phyloP scores from a whole-genome alignment of 2,797 vertebrate genomes.

The Siniperca scherzeri region DNA sequence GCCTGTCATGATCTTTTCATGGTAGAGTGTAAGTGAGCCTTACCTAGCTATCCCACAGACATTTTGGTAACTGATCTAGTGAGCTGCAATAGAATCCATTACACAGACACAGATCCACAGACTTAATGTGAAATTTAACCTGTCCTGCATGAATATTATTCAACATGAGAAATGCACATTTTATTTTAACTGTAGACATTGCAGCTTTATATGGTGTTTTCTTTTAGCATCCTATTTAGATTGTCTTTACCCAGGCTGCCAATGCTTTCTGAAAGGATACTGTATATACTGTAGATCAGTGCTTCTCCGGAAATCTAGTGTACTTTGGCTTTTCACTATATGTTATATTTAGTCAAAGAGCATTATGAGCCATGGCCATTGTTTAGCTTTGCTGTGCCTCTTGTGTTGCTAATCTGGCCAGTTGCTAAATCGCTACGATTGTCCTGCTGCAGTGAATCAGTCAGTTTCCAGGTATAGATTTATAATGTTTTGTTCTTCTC shows the following conservation, averaged over 20 bases:
- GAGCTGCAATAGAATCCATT: constrained; percentile 11
- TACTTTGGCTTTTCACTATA: constrained; percentile 32
- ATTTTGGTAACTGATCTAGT: constrained; percentile 6
- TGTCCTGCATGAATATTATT: constrained; percentile 3
- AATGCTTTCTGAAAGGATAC: constrained; percentile 40
- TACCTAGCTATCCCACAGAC: not conserved
- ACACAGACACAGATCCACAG: not conserved
- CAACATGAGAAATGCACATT: not conserved
- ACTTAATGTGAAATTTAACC: constrained; percentile 4
- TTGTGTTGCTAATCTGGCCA: constrained; percentile 71
- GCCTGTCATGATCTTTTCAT: constrained; percentile 27
- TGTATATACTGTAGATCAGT: constrained; percentile 42
- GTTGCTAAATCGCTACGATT: constrained; percentile 70
- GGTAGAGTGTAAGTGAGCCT: constrained; percentile 19
- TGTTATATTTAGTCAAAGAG: constrained; percentile 77
- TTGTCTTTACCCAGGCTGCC: constrained; percentile 16
- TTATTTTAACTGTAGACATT: not conserved
- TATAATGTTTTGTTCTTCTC: constrained; percentile 66
- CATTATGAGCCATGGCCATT: constrained; percentile 78
- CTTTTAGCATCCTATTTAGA: constrained; percentile 24
- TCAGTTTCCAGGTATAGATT: constrained; percentile 75
- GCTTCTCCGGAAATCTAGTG: constrained; percentile 41
- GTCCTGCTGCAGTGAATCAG: constrained; percentile 68
- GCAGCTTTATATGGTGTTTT: constrained; percentile 10
- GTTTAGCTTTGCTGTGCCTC: constrained; percentile 67